Evolutionary conservation across 2,797 vertebrate genomes (phyloP).

Genomic region (Ptychobarbus kaznakovi): DNA sequence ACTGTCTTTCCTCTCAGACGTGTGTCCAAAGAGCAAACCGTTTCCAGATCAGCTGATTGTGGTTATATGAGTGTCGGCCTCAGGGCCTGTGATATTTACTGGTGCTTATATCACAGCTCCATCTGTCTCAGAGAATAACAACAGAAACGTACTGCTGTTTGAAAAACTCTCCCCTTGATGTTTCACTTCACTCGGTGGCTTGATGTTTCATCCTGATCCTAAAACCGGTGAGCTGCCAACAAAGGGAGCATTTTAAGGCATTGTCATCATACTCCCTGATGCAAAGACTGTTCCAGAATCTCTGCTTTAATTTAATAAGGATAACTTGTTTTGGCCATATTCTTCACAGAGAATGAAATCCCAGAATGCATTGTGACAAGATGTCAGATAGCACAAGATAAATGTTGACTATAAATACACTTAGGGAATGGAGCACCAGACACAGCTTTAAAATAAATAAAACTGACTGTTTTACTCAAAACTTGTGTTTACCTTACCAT

Average conservation of each 20-base stretch:
- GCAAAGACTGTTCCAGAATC: neutral
- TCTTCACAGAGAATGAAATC: neutral
- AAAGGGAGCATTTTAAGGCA: neutral
- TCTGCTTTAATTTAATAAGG: neutral
- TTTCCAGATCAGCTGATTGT: constrained; percentile 48
- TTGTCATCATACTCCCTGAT: neutral
- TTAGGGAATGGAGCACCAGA: neutral
- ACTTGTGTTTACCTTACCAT: neutral
- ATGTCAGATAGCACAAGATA: neutral
- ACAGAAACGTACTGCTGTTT: neutral
- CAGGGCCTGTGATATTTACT: constrained; percentile 48
- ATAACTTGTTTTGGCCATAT: neutral
- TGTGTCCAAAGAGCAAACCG: constrained; percentile 16
- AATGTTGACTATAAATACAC: neutral
- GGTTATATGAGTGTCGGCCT: constrained; percentile 38
- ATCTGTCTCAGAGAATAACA: constrained; percentile 27
- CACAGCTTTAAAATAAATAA: neutral
- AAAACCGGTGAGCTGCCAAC: constrained; percentile 5
- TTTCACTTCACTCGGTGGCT: constrained; percentile 14
- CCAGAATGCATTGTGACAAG: neutral
- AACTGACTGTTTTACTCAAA: neutral
- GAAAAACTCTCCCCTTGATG: neutral
- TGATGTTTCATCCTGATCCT: neutral
- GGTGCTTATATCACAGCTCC: constrained; percentile 44
- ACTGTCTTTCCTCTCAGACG: constrained; percentile 32